A percentile compares a stretch with the other conserved stretches of the same genome.
Evolutionary conservation across 64 coral and sea anemone species (phyloP).

Genomic region (Trachythela sp.): DNA sequence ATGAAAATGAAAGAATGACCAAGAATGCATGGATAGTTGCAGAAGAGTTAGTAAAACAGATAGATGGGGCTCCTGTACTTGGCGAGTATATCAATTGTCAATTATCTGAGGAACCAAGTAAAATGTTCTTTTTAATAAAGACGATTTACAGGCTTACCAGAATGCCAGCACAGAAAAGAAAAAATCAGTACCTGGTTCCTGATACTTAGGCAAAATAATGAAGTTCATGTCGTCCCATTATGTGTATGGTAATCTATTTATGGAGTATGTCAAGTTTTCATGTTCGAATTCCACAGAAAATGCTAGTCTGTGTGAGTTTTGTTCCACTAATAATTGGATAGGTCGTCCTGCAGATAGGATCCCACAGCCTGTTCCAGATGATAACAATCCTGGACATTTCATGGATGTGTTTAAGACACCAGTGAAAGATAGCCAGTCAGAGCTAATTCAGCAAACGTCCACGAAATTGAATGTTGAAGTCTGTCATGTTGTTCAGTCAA

Average conservation of each 20-base stretch:
- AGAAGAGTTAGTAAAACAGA: neutral
- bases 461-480: conserved; percentile 14
- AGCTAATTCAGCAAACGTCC: conserved; percentile 30
- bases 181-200: conserved; percentile 18
- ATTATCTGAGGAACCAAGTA: conserved; percentile 14
- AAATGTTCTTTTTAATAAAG: conserved; percentile 54
- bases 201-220: conserved; percentile 30
- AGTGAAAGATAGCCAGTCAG: neutral
- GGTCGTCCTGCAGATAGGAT: conserved; percentile 31
- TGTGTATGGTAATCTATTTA: conserved; percentile 41
- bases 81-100: conserved; percentile 31
- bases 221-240: conserved; percentile 37
- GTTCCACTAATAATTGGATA: conserved; percentile 42
- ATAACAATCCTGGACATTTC: conserved; percentile 22
- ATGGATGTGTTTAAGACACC: conserved; percentile 31
- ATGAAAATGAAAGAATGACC: conserved; percentile 15
- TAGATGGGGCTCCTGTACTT: conserved; percentile 37
- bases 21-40: conserved; percentile 29
- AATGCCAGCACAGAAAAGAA: conserved; percentile 36
- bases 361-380: neutral
- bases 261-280: conserved; percentile 37
- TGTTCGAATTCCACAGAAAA: neutral
- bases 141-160: conserved; percentile 1
- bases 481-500: neutral
- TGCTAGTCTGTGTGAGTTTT: conserved; percentile 25